These are phyloP conservation scores for Manacus vitellinus DNA, from an alignment of 2,113 vertebrate genomes.

Conservation along the genomic window DNA sequence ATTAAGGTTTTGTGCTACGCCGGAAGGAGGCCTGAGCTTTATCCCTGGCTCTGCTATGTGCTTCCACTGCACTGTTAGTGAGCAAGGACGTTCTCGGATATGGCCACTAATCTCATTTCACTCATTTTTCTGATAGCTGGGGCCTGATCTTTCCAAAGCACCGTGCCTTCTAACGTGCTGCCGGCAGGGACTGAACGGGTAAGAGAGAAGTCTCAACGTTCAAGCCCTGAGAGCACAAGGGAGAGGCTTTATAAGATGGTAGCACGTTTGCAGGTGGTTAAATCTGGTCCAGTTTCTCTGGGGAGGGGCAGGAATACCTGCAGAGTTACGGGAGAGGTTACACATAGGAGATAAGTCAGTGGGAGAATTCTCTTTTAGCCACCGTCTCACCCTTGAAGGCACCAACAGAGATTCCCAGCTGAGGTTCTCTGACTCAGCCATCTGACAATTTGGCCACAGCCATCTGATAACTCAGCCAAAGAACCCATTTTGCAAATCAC, in stretches of 20 bases:
- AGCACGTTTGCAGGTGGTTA: neutral
- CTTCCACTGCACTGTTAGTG: neutral
- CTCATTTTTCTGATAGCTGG: slow-evolving; percentile 41
- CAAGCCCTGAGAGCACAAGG: neutral
- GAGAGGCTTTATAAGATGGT: neutral
- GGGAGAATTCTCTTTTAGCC: neutral
- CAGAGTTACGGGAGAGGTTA: neutral
- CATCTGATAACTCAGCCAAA: neutral
- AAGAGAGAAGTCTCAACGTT: neutral
- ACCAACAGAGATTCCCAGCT: neutral
- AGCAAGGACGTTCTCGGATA: neutral
- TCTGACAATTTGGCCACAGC: neutral
- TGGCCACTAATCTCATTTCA: slow-evolving; percentile 8
- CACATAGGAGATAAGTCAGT: neutral
- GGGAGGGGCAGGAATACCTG: neutral
- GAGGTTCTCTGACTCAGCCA: neutral
- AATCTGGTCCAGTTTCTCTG: neutral
- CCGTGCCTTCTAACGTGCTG: neutral
- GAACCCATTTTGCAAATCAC: neutral
- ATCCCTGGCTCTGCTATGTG: neutral
- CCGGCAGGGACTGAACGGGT: neutral
- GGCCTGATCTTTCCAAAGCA: neutral
- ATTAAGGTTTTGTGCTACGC: neutral
- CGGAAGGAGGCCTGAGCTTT: neutral
- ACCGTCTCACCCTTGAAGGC: neutral